Conservation (phyloP, 1,140 invertebrate species). For the Xylocopa sonorina region DNA sequence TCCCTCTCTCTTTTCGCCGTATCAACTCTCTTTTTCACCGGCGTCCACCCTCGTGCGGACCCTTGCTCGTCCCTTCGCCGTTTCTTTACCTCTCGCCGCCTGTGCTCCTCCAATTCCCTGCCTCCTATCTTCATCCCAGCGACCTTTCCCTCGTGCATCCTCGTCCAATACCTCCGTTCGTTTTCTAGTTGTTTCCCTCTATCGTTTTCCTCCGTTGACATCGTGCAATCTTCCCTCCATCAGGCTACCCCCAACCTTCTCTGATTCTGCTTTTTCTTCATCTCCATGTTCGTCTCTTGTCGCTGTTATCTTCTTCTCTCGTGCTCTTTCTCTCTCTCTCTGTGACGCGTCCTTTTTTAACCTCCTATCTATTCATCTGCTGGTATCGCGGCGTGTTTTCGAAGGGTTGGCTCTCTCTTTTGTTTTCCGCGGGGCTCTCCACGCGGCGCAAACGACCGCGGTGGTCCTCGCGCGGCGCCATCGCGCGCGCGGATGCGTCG, state of each 20-base stretch:
- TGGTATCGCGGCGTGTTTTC: constrained; percentile 58
- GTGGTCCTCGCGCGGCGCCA: constrained; percentile 57
- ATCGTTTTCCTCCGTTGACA: constrained; percentile 5
- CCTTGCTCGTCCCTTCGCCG: constrained; percentile 8
- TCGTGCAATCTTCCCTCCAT: not conserved
- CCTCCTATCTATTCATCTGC: constrained; percentile 35
- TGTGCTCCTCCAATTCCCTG: too few species aligned
- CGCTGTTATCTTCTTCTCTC: not conserved
- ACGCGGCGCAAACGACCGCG: constrained; percentile 54
- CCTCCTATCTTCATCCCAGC: not conserved
- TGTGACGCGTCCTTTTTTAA: not conserved
- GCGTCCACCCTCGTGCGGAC: not conserved
- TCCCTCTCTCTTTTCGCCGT: constrained; percentile 25
- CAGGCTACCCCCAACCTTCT: not conserved
- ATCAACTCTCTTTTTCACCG: constrained; percentile 15
- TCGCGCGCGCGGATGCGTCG: constrained; percentile 38
- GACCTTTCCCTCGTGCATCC: constrained; percentile 15
- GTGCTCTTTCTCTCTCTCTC: not conserved
- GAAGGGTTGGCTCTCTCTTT: constrained; percentile 61
- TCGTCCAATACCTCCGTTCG: constrained; percentile 48
- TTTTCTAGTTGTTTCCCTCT: constrained; percentile 28
- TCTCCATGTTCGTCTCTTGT: not conserved
- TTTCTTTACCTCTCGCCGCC: constrained; percentile 16
- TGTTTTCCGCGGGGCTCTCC: constrained; percentile 57
- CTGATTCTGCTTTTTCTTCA: not conserved